Conservation (phyloP, 2,888 invertebrate species). For the Perizoma flavofasciatum region DNA sequence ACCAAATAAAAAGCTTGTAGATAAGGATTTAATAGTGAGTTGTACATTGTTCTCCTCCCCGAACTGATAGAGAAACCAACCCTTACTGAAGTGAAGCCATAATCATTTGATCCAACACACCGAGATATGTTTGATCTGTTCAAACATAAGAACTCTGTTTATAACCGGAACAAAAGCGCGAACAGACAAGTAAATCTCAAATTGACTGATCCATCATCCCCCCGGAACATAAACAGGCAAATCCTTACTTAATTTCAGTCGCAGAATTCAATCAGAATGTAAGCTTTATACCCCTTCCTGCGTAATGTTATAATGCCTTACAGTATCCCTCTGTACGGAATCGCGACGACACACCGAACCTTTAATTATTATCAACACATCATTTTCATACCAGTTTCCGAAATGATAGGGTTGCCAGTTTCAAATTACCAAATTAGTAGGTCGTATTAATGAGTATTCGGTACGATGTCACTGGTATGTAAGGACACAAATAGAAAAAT, state of each 20-base stretch:
- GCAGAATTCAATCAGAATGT: conserved; percentile 82
- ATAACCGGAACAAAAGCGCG: conserved; percentile 61
- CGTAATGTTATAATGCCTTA: conserved; percentile 81
- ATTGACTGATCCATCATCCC: conserved; percentile 77
- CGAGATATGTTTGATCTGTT: conserved; percentile 20
- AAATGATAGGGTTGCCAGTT: conserved; percentile 67
- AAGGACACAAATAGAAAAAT: too few species aligned
- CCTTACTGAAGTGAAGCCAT: conserved; percentile 4
- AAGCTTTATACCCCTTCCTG: conserved; percentile 77
- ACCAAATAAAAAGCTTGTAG: too few species aligned
- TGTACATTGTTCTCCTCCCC: too few species aligned
- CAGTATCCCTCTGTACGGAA: conserved; percentile 73
- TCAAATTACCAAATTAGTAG: conserved; percentile 4
- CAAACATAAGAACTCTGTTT: conserved; percentile 27
- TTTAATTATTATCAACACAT: conserved; percentile 84
- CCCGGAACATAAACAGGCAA: conserved; percentile 77
- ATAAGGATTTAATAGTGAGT: too few species aligned
- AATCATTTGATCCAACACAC: conserved; percentile 15
- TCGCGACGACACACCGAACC: conserved; percentile 75
- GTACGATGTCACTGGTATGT: too few species aligned
- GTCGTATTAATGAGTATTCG: not conserved
- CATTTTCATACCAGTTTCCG: conserved; percentile 75
- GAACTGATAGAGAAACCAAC: not conserved
- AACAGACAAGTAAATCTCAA: conserved; percentile 66
- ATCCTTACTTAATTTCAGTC: conserved; percentile 84